Evolutionary conservation across 2,888 invertebrate species (phyloP), one percentile per base, ranked within the genome.

Genomic region (Lissocephala sabroskyi): DNA sequence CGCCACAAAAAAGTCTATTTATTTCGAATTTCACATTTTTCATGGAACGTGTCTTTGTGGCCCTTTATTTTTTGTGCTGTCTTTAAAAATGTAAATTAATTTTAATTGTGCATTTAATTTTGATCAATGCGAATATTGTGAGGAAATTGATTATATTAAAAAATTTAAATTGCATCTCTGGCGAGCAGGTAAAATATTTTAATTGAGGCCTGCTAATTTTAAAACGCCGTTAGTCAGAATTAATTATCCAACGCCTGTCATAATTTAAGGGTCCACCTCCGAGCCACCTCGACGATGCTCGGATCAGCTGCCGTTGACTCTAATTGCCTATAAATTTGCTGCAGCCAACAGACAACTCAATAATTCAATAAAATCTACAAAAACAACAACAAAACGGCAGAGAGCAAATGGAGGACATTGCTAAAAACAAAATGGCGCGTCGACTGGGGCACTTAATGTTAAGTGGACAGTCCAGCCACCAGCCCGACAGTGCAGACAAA

Each of bases 311-410:
- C 29, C 46, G 49, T 37, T 50, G 66, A 68, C 70, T 53, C 58
- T 59, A 62, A 68, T 68, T 68, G 53, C 46, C 65, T 58, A 67
- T 66, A 73, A 59, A 73, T 73, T 68, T 46, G 40, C 49, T 19
- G 56, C 44, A 43, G 44, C 49, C 61, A 42, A 56, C 37, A 49
- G 41, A 10, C 11, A 14, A 33, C 13, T 14, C 33, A 33, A 33
- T 33, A 56, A 53, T 71, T 49, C 49, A 49, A 56, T 62, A 51
- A 44, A 54, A 51, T 30, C 61, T 30, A n/a, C 3, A n/a, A n/a
- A n/a, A n/a, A n/a, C n/a, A 10, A 35, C 7, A 35, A 37, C 11
- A 11, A 19, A 37, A 19, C 37, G 37, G 18, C 37, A n/a, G 18
- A 49, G 41, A 43, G 40, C 39, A 43, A n/a, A n/a, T n/a, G n/a